Evolutionary conservation across 2,797 vertebrate genomes (phyloP), one percentile per base, ranked within the genome.

Genomic region (Schizothorax lantsangensis): DNA sequence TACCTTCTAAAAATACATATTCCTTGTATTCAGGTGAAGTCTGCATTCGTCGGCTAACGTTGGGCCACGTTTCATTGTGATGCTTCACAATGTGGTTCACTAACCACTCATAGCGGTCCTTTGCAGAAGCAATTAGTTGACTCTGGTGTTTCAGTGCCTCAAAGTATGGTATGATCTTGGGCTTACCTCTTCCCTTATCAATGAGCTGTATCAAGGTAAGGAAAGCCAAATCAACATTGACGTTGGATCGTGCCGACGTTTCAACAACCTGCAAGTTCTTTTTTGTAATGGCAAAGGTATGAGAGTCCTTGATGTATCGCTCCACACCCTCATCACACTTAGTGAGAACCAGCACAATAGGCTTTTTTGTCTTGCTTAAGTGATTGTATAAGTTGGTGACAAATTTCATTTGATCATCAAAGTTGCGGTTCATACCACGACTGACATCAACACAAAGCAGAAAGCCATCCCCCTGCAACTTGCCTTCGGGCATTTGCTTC

Each of bases 201-300:
- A 97, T 90, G 52, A 97, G 94, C 87, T 97, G 97, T 91, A 96
- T 95, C 75, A 97, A 83, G 3, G 96, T 96, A 91, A 96, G 79
- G 84, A 97, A 97, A 2, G 97, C 97, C 91, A 97, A 84, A 79
- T 97, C 97, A 6, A 97, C 92, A 3, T 97, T 97, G 40, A 97
- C 95, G 3, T 97, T 97, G 86, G 96, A 97, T 2, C 97, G 91
- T 0, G 97, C 96, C 0, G 97, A 97, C 0, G 96, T 97, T 92
- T 97, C 97, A 87, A 97, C 97, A 8, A 97, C 96, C 89, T 96
- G 96, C 68, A 97, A 94, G 93, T 96, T 97, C 95, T 97, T 97
- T 89, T 97, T 97, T 92, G 96, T 94, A 79, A 97, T 90, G 68
- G 96, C 97, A 73, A 97, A 97, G 43, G 96, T 93, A 88, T 97